Evolutionary conservation across 2,888 invertebrate species (phyloP).

Genomic region (Drosophila sordidula): DNA sequence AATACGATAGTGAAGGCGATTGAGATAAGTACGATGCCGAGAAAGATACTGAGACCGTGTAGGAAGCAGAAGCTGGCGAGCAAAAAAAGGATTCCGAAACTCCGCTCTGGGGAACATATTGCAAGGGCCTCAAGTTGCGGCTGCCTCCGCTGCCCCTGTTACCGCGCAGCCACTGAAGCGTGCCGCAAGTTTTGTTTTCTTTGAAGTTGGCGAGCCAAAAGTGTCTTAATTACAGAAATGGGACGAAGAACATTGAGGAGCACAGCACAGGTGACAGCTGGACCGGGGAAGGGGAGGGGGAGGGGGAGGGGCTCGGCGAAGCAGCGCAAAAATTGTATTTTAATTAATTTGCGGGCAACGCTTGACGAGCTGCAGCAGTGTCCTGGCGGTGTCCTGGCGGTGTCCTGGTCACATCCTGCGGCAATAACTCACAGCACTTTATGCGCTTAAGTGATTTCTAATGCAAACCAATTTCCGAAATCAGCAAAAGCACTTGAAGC

Average conservation of each 20-base stretch:
- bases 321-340: conserved; percentile 39
- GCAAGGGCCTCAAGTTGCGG: no score
- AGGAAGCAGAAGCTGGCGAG: not conserved
- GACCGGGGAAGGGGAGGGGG: not conserved
- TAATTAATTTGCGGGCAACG: conserved; percentile 67
- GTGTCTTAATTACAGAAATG: conserved; percentile 71
- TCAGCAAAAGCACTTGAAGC: conserved; percentile 80
- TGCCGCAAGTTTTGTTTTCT: conserved; percentile 49
- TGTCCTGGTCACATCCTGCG: conserved; percentile 73
- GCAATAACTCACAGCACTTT: conserved; percentile 80
- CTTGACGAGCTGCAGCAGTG: conserved; percentile 22
- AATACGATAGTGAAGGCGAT: no score
- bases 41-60: no score
- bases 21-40: no score
- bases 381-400: conserved; percentile 5
- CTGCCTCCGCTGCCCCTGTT: no score
- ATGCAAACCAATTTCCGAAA: conserved; percentile 82
- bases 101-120: no score
- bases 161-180: conserved; percentile 40
- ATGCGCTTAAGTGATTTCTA: conserved; percentile 81
- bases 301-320: not conserved
- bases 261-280: not conserved
- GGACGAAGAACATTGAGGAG: conserved; percentile 25
- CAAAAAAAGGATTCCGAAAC: not conserved
- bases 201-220: conserved; percentile 69